A percentile compares a stretch with the other conserved stretches of the same genome.
Evolutionary conservation across 2,797 vertebrate genomes (phyloP).

Genomic region (Sandelia bainsii): DNA sequence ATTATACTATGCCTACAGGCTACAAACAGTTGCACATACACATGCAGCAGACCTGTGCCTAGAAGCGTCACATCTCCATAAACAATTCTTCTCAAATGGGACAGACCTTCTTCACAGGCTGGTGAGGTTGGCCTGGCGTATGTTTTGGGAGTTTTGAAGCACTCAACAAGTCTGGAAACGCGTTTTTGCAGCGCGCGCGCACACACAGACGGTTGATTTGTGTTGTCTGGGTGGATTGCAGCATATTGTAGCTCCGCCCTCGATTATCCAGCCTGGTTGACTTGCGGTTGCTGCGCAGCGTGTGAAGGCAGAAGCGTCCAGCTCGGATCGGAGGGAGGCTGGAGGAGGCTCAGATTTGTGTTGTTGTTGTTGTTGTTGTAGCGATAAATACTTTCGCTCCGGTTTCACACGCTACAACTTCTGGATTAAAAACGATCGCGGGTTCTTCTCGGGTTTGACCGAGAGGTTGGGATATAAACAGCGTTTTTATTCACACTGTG

Average conservation of each 20-base stretch:
- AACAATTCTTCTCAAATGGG: neutral
- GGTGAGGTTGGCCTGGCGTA: neutral
- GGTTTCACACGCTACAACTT: conserved; percentile 21
- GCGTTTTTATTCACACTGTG: neutral
- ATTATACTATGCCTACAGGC: too few relatives aligned
- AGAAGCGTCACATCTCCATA: neutral
- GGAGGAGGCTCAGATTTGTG: conserved; percentile 16
- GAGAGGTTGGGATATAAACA: neutral
- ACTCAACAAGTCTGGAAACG: neutral
- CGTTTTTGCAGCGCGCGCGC: neutral
- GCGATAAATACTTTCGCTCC: conserved; percentile 21
- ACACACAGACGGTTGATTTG: conserved; percentile 57
- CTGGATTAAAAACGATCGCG: conserved; percentile 21
- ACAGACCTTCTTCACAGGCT: neutral
- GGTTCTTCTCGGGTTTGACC: neutral
- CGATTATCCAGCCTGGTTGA: conserved; percentile 72
- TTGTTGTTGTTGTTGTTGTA: neutral
- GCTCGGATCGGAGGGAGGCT: conserved; percentile 29
- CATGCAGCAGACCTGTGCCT: too few relatives aligned
- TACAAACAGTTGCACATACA: too few relatives aligned
- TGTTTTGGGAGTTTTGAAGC: neutral
- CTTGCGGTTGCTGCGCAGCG: conserved; percentile 66
- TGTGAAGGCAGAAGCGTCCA: conserved; percentile 55
- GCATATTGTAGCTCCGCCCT: conserved; percentile 77
- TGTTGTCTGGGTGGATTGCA: conserved; percentile 63